phyloP scores from a whole-genome alignment of 2,797 vertebrate genomes.

The Cossypha heuglini region DNA sequence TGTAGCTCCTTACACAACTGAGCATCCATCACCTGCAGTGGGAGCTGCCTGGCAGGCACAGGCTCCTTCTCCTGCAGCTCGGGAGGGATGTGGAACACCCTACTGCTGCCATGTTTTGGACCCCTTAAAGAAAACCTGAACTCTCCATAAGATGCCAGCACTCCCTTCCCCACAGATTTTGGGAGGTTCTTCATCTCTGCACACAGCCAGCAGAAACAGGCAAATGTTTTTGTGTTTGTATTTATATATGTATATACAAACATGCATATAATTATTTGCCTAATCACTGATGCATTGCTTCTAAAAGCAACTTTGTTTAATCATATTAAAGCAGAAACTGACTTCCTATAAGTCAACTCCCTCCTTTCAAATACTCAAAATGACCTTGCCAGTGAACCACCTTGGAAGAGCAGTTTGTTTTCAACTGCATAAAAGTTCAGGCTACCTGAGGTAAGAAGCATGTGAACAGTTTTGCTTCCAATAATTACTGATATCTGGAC shows the following conservation, averaged over 20 bases:
- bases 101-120: accelerated
- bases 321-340: background rate
- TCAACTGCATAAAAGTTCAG: background rate
- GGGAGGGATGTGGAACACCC: background rate
- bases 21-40: background rate
- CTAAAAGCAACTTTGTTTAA: background rate
- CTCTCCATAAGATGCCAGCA: accelerated
- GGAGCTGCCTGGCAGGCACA: background rate
- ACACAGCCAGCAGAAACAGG: background rate
- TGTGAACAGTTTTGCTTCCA: background rate
- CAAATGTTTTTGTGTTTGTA: background rate
- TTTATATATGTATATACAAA: background rate
- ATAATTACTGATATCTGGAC: background rate
- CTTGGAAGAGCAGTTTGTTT: background rate
- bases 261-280: background rate
- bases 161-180: background rate
- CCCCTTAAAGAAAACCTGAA: background rate
- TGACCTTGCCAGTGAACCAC: background rate
- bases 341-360: background rate
- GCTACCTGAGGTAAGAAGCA: background rate
- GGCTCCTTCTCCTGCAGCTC: background rate
- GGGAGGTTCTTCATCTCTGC: background rate
- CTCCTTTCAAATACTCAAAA: background rate
- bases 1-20: conserved; percentile 9
- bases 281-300: background rate